phyloP scores from a whole-genome alignment of 1,140 invertebrate species.

The Cylas formicarius region DNA sequence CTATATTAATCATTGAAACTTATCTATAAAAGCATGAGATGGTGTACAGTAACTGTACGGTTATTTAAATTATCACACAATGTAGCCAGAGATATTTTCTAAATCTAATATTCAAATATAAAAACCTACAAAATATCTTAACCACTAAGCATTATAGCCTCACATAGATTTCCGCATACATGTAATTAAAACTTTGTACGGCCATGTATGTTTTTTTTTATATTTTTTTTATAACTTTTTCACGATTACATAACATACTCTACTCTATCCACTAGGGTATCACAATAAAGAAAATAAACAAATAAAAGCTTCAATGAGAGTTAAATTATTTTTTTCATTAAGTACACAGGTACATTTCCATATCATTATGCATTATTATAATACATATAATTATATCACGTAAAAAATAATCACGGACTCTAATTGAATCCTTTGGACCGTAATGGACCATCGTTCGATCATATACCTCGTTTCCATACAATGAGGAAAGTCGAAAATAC shows the following conservation, averaged over 20 bases:
- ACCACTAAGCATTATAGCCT: conserved; percentile 21
- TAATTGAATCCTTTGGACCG: conserved; percentile 15
- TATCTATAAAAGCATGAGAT: conserved; percentile 30
- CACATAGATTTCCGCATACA: conserved; percentile 23
- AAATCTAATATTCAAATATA: conserved; percentile 24
- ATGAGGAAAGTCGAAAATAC: conserved; percentile 23
- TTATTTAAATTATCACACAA: conserved; percentile 20
- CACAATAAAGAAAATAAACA: conserved; percentile 14
- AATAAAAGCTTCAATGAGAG: conserved; percentile 16
- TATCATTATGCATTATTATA: conserved; percentile 33
- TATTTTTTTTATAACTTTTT: conserved; percentile 12
- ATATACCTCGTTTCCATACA: conserved; percentile 16
- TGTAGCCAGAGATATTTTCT: conserved; percentile 18
- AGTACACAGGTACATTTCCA: conserved; percentile 32
- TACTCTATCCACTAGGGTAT: conserved; percentile 15
- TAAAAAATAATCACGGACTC: conserved; percentile 30
- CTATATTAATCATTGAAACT: too few species aligned
- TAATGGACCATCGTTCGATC: conserved; percentile 15
- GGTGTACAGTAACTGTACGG: conserved; percentile 28
- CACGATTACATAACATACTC: conserved; percentile 3
- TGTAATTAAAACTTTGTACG: conserved; percentile 30
- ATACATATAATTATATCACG: conserved; percentile 30
- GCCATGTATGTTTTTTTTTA: conserved; percentile 23
- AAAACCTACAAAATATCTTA: conserved; percentile 31
- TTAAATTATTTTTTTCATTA: conserved; percentile 24